Base-by-base conservation (phyloP, 2,888 invertebrate species). In the Melipona bicolor region DNA sequence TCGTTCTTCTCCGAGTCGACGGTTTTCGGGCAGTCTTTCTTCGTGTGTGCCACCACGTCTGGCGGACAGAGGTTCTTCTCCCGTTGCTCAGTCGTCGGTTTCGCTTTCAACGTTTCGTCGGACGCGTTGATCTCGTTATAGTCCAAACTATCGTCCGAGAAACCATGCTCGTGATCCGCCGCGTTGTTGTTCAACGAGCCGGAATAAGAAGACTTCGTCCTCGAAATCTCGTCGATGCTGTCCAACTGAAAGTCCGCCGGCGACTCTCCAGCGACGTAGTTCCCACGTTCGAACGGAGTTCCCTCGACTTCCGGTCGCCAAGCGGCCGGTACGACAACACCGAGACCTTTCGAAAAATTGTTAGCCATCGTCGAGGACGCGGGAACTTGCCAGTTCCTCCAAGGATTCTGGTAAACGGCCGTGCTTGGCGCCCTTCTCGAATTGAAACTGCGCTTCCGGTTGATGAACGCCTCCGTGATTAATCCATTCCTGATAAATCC, bases 71-170 rank as follows among this genome's bases (percentile, higher is more conserved):
- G 21, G 49, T 84, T 88, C 50, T 84, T 87, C 50, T 84, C 83
- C 0, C 79, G 76, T 21, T 43, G 62, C 11, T 87, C 73, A 1
- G 11, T 72, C 69, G 2, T 19, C 71, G 59, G 19, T 13, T 59
- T 54, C 21, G 21, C 15, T 27, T 89, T 85, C 32, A 27, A 9
- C 50, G 27, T 27, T 4, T 13, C 32, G 36, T 81, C 75, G 32
- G 24, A 9, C 3, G 67, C 9, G 21, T 77, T 77, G 17, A 70
- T 82, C 49, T 82, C 78, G 54, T 85, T 85, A 21, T 80, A 87
- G 61, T 93, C 93, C 70, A 93, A 81, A 81, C 92, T 93, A 72
- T 93, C 93, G 52, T 93, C 92, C 0, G 93, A 93, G 78, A 93
- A 92, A 62, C 90, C 90, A 9, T 89, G 79, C 43, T 92, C 92